Percentiles rank a stretch among this genome's conserved stretches.
Conservation (phyloP, 2,797 vertebrate species). For the Siniperca undulata region DNA sequence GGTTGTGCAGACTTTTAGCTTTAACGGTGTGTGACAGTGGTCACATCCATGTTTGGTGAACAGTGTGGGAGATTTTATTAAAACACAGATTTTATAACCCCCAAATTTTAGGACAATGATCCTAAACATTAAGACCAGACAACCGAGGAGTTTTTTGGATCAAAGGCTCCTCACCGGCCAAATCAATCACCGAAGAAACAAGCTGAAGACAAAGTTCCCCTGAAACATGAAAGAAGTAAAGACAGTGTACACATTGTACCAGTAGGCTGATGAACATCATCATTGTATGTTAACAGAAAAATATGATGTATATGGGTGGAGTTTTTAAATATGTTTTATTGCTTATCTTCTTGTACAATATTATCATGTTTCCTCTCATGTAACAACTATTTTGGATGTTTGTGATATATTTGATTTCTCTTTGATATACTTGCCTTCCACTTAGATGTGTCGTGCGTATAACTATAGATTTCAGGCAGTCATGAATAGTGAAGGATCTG, state of each 20-base stretch:
- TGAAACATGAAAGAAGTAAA: background rate
- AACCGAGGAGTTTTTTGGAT: background rate
- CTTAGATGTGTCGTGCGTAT: background rate
- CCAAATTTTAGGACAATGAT: background rate
- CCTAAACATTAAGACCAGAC: too few species aligned
- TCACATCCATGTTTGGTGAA: background rate
- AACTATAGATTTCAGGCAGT: background rate
- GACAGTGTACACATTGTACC: too few species aligned
- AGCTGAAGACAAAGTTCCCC: background rate
- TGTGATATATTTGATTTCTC: background rate
- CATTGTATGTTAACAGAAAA: too few species aligned
- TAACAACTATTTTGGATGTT: background rate
- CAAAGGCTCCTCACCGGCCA: background rate
- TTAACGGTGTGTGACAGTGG: background rate
- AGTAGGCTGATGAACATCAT: too few species aligned
- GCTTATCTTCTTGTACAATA: background rate
- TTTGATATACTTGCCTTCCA: background rate
- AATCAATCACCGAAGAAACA: background rate
- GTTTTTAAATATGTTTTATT: background rate
- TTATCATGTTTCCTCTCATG: background rate
- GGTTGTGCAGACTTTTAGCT: background rate
- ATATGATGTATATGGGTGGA: too few species aligned
- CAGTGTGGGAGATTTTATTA: background rate
- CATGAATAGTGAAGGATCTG: background rate
- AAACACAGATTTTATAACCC: background rate